Evolutionary conservation across 2,888 invertebrate species (phyloP).

Genomic region (Orthosia gracilis): DNA sequence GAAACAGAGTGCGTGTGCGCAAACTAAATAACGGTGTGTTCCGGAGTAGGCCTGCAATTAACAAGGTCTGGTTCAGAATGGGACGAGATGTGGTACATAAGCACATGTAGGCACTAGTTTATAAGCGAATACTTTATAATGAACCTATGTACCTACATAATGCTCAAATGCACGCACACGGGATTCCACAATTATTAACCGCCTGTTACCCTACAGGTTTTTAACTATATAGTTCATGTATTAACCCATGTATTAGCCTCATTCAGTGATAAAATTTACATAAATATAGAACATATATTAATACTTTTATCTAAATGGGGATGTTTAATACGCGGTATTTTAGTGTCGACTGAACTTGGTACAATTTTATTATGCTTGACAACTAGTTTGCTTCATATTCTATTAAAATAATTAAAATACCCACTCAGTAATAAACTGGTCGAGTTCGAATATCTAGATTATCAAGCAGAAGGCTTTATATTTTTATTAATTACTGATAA

Average conservation of each 20-base stretch:
- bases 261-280: slow-evolving; percentile 66
- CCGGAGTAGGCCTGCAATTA: slow-evolving; percentile 77
- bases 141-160: slow-evolving; percentile 48
- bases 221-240: slow-evolving; percentile 51
- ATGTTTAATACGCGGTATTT: slow-evolving; percentile 27
- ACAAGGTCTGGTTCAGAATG: slow-evolving; percentile 79
- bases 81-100: slow-evolving; percentile 67
- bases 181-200: slow-evolving; percentile 53
- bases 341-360: slow-evolving; percentile 16
- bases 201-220: slow-evolving; percentile 60
- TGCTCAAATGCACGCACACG: slow-evolving; percentile 27
- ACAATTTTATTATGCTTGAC: slow-evolving; percentile 26
- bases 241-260: slow-evolving; percentile 57
- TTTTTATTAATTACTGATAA: slow-evolving; percentile 38
- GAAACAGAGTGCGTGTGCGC: slow-evolving; percentile 60
- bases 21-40: slow-evolving; percentile 77
- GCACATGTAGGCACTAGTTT: slow-evolving; percentile 49
- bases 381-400: slow-evolving; percentile 11
- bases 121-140: slow-evolving; percentile 61
- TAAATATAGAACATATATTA: slow-evolving; percentile 61
- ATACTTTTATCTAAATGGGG: slow-evolving; percentile 47
- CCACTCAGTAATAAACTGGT: slow-evolving; percentile 27
- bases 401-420: slow-evolving; percentile 47
- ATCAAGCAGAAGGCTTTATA: slow-evolving; percentile 27
- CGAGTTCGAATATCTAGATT: slow-evolving; percentile 34